Percentiles rank a stretch among this genome's conserved stretches.
phyloP scores from a whole-genome alignment of 2,797 vertebrate species.

The Otolemur crassicaudatus region DNA sequence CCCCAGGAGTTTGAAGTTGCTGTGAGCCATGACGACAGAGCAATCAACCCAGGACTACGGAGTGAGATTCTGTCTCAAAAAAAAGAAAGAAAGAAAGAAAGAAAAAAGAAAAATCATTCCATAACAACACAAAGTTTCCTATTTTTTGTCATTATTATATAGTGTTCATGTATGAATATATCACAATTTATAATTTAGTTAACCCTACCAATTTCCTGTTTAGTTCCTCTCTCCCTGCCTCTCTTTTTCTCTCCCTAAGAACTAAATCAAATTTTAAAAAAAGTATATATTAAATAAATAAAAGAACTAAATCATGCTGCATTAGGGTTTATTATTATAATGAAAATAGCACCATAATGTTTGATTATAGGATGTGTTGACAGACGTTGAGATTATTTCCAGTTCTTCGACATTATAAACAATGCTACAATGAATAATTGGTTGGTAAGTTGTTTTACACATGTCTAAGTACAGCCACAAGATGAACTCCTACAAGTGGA shows the following conservation, averaged over 20 bases:
- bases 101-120: background rate
- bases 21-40: too few relatives aligned
- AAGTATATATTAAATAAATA: too few relatives aligned
- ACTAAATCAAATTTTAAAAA: background rate
- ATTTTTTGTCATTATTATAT: background rate
- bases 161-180: background rate
- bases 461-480: background rate
- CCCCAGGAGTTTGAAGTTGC: too few relatives aligned
- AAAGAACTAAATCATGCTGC: background rate
- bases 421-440: background rate
- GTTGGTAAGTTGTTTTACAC: background rate
- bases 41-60: too few relatives aligned
- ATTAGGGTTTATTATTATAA: background rate
- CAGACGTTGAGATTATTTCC: background rate
- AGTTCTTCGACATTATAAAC: background rate
- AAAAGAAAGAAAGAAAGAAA: too few relatives aligned
- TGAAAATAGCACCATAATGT: slow-evolving; percentile 4
- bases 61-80: too few relatives aligned
- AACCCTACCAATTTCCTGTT: background rate
- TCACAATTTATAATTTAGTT: slow-evolving; percentile 42
- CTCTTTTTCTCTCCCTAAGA: background rate
- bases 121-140: background rate
- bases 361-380: background rate
- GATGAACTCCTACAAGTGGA: background rate
- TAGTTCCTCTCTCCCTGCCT: background rate